Conservation (phyloP, 2,113 vertebrate genomes). For the Aramus guarauna region DNA sequence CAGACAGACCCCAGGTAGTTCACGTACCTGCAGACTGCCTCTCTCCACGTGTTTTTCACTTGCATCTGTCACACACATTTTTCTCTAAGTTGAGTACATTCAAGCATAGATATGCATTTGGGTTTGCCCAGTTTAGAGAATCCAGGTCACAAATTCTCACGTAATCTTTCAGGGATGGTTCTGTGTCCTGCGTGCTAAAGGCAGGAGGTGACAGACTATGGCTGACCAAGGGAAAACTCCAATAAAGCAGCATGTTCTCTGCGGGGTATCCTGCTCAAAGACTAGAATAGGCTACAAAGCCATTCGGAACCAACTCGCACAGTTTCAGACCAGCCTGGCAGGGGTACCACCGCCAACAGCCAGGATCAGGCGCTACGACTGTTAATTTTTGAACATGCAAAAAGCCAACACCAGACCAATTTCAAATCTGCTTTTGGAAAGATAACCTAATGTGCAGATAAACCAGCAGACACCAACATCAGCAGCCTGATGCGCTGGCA, state of each 20-base stretch:
- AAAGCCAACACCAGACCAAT: neutral
- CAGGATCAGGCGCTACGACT: neutral
- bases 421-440: neutral
- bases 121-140: neutral
- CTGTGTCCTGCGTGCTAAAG: neutral
- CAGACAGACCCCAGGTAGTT: neutral
- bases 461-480: neutral
- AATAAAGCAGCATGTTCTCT: neutral
- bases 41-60: neutral
- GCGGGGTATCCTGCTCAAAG: neutral
- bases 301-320: accelerated
- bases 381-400: neutral
- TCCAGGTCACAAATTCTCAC: neutral
- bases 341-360: neutral
- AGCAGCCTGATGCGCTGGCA: neutral
- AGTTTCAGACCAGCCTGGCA: neutral
- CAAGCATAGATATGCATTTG: neutral
- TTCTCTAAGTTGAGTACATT: neutral
- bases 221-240: neutral
- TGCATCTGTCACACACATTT: neutral
- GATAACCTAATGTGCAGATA: neutral
- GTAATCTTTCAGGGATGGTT: neutral
- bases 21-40: neutral
- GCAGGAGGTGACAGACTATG: neutral
- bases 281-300: neutral